Evolutionary conservation across 2,113 vertebrate genomes (phyloP), one percentile per base, ranked within the genome.

Genomic region (Montifringilla adamsi): DNA sequence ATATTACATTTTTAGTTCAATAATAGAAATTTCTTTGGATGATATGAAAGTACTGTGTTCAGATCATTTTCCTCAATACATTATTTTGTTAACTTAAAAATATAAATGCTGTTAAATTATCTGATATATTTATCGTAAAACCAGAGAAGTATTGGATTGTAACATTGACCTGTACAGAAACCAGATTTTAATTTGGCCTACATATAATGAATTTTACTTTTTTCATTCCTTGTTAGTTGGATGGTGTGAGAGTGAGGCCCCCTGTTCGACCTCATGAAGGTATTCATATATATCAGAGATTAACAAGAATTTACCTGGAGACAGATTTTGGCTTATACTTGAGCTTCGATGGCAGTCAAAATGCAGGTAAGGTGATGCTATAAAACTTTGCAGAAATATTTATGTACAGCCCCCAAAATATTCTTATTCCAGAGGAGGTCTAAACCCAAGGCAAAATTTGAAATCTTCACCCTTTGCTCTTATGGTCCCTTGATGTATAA

Each of bases 311-410:
- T 92, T 96, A 96, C 91, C 80, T 99, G 75, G 97, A 97, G 89
- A 98, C 98, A 15, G 98, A 99, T 94, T 99, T 99, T 94, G 98
- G 98, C n/a, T 96, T 99, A n/a, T 97, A 97, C 2, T 52, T 99
- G 44, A 96, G 97, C 56, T 99, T 98, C 82, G 96, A 98, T 90
- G 98, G 98, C 70, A 66, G 35, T 35, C 93, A 96, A 79, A 97
- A 93, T 92, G 96, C 98, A 97, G 98, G 98, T 99, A 98, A 94
- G 37, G 37, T 24, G 56, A 33, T 16, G 10, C 7, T 23, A 93
- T 73, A 50, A 94, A 27, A n/a, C 47, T 20, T 7, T 68, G 16
- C 39, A 56, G 23, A 50, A 90, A 67, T 49, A 90, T 56, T 86
- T 72, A 53, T 64, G 16, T 20, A 33, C 33, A 26, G 2, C n/a